phyloP scores from a whole-genome alignment of 2,888 invertebrate genomes.

The Ditula angustiorana region DNA sequence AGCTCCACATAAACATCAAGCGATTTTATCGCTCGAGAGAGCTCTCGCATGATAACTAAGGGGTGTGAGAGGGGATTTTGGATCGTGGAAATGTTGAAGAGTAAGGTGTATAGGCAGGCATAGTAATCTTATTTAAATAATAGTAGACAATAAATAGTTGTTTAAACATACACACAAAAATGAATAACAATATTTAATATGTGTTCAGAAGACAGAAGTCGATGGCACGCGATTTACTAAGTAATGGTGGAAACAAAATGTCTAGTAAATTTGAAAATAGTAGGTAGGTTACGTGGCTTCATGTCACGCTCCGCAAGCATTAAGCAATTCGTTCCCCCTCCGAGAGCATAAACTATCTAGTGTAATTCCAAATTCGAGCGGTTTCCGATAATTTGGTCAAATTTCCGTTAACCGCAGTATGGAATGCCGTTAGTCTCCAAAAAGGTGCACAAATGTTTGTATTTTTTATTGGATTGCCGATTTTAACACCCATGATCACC shows the following conservation, averaged over 20 bases:
- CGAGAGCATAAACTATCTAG: conserved; percentile 48
- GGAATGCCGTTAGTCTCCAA: conserved; percentile 38
- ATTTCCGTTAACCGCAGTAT: conserved; percentile 63
- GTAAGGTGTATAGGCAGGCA: neutral
- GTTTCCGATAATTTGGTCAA: conserved; percentile 74
- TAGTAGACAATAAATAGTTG: too few relatives aligned
- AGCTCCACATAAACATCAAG: neutral
- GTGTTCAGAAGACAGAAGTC: too few relatives aligned
- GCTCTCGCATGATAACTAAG: too few relatives aligned
- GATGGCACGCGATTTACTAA: too few relatives aligned
- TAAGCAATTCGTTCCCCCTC: conserved; percentile 48
- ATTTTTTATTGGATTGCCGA: conserved; percentile 16
- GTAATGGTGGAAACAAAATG: neutral
- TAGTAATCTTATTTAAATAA: too few relatives aligned
- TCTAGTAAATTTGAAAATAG: too few relatives aligned
- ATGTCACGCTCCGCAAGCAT: conserved; percentile 64
- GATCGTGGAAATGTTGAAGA: neutral
- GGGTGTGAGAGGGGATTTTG: too few relatives aligned
- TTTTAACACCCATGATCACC: conserved; percentile 8
- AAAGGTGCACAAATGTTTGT: conserved; percentile 36
- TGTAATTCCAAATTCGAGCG: conserved; percentile 62
- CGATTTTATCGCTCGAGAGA: neutral
- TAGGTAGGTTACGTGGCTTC: conserved; percentile 60
- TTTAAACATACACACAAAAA: too few relatives aligned
- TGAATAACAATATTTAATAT: too few relatives aligned